These are phyloP conservation scores for Trochalopteron elliotii DNA, from an alignment of 2,113 vertebrate species.

Conservation along the genomic window DNA sequence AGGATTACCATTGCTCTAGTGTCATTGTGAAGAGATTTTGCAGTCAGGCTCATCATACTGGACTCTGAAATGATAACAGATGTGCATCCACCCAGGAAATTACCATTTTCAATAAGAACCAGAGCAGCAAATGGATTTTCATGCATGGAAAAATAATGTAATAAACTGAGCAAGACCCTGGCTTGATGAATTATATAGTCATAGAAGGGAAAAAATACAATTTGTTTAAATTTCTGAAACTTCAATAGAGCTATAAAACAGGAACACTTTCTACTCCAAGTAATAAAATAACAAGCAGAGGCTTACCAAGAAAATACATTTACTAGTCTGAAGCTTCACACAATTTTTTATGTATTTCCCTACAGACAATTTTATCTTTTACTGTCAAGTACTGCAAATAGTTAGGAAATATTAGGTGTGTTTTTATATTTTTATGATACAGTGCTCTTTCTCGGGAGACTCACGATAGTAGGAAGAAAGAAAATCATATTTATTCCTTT, in stretches of 20 bases:
- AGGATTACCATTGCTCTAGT: not conserved
- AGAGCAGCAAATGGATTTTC: constrained; percentile 56
- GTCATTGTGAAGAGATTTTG: not conserved
- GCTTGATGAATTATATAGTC: constrained; percentile 52
- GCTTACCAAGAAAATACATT: constrained; percentile 25
- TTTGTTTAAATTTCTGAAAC: constrained; percentile 31
- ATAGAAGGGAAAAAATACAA: not conserved
- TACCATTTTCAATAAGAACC: constrained; percentile 62
- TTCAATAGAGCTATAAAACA: constrained; percentile 28
- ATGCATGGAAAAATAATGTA: constrained; percentile 56
- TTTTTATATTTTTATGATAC: not conserved
- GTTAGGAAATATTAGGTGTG: not conserved
- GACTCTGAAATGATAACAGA: constrained; percentile 22
- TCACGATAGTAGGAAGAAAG: not conserved
- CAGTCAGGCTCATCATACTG: constrained; percentile 36
- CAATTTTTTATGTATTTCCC: not conserved
- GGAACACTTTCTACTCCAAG: not conserved
- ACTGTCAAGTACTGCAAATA: not conserved
- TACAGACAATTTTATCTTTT: not conserved
- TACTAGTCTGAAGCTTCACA: not conserved
- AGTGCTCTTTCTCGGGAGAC: not conserved
- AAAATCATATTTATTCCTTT: not conserved
- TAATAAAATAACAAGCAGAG: constrained; percentile 30
- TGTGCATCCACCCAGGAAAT: constrained; percentile 64
- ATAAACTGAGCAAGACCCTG: constrained; percentile 28